phyloP scores from a whole-genome alignment of 2,888 invertebrate genomes.

The Cheilosia soror region DNA sequence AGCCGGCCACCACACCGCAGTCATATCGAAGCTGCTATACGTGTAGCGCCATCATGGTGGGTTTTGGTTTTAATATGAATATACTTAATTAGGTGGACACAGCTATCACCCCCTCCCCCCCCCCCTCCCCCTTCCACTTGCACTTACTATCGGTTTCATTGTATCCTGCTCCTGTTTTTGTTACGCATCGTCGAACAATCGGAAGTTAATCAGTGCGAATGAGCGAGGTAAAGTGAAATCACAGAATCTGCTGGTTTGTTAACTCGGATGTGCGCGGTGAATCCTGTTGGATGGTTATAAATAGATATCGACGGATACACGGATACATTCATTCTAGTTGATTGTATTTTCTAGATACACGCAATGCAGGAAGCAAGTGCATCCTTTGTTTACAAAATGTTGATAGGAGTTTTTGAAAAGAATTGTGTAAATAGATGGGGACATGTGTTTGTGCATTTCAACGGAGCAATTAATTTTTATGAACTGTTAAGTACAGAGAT shows the following conservation, averaged over 20 bases:
- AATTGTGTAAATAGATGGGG: constrained; percentile 33
- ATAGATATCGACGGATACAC: constrained; percentile 17
- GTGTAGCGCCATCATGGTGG: neutral
- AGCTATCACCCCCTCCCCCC: neutral
- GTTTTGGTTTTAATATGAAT: constrained; percentile 35
- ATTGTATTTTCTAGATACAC: constrained; percentile 1
- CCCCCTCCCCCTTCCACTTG: neutral
- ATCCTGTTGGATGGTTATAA: constrained; percentile 5
- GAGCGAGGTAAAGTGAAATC: neutral
- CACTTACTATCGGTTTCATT: neutral
- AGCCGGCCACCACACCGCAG: neutral
- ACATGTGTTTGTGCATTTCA: constrained; percentile 40
- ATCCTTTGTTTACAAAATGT: constrained; percentile 43
- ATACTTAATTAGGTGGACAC: constrained; percentile 45
- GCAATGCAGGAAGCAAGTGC: constrained; percentile 9
- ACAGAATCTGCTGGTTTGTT: neutral
- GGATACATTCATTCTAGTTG: constrained; percentile 4
- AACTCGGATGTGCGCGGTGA: neutral
- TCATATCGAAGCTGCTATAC: neutral
- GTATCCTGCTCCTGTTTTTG: constrained; percentile 4
- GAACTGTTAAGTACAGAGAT: neutral
- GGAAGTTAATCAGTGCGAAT: constrained; percentile 37
- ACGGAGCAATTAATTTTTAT: constrained; percentile 31
- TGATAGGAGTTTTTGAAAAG: neutral
- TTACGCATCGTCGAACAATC: constrained; percentile 31